Conservation (phyloP, 2,888 invertebrate genomes). For the Bimastos eiseni region DNA sequence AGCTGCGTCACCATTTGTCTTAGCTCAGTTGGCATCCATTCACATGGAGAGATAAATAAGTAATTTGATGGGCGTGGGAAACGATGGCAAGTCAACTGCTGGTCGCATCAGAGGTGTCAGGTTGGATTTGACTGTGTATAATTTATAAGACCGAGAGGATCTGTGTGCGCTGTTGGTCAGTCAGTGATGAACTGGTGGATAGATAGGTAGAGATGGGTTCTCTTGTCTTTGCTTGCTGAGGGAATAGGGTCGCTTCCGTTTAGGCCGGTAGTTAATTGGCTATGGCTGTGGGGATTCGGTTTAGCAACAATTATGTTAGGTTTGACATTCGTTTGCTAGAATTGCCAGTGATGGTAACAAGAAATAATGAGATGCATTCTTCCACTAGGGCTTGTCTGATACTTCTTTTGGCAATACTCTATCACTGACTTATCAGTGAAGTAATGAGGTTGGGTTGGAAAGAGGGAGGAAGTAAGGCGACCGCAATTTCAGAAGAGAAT, state of each 20-base stretch:
- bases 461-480: not conserved
- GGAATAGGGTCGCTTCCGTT: conserved; percentile 1
- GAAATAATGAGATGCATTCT: not conserved
- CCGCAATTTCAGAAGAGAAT: not conserved
- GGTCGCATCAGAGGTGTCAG: not conserved
- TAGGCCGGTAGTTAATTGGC: not conserved
- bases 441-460: not conserved
- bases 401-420: not conserved
- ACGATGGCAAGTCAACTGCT: not conserved
- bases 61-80: not conserved
- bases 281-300: not conserved
- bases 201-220: not conserved
- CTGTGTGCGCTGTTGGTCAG: not conserved
- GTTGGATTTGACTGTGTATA: conserved; percentile 13
- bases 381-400: not conserved
- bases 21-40: not conserved
- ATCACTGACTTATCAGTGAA: not conserved
- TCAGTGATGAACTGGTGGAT: not conserved
- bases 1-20: not conserved
- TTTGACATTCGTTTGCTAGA: not conserved
- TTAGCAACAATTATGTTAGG: not conserved
- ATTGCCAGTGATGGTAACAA: not conserved
- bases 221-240: not conserved
- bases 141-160: not conserved
- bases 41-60: not conserved